phyloP scores from a whole-genome alignment of 2,797 vertebrate species.

The Psittacula echo region DNA sequence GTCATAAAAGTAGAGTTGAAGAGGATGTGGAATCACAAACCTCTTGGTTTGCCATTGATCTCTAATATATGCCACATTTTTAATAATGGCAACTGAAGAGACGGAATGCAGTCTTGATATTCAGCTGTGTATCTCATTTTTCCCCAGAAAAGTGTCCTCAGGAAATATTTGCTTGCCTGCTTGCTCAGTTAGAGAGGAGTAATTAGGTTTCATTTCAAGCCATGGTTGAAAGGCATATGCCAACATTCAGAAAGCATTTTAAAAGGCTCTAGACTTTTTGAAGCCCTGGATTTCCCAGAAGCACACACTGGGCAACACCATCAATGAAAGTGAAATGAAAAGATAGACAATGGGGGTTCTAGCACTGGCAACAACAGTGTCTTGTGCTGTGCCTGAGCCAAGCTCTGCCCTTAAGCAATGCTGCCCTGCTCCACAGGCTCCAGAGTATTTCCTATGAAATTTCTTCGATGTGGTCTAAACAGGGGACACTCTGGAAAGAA shows the following conservation, averaged over 20 bases:
- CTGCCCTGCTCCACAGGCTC: neutral
- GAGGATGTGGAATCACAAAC: neutral
- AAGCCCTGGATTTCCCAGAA: neutral
- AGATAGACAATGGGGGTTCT: neutral
- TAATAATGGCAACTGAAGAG: neutral
- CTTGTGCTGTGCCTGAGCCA: neutral
- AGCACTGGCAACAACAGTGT: neutral
- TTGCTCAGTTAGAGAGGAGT: neutral
- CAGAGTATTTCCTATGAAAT: neutral
- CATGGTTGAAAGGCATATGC: neutral
- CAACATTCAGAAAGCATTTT: slow-evolving; percentile 26
- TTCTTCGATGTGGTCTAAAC: neutral
- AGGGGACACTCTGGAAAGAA: neutral
- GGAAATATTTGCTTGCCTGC: slow-evolving; percentile 20
- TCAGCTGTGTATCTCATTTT: neutral
- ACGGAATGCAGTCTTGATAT: neutral
- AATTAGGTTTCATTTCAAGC: slow-evolving; percentile 21
- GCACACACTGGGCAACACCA: neutral
- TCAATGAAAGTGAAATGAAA: neutral
- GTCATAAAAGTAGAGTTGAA: neutral
- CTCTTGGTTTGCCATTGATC: neutral
- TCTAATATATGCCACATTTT: neutral
- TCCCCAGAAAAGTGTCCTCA: neutral
- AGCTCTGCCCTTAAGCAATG: neutral
- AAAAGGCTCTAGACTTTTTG: neutral